Evolutionary conservation across 2,888 invertebrate species (phyloP).

Genomic region (Mesorhabditis belari): DNA sequence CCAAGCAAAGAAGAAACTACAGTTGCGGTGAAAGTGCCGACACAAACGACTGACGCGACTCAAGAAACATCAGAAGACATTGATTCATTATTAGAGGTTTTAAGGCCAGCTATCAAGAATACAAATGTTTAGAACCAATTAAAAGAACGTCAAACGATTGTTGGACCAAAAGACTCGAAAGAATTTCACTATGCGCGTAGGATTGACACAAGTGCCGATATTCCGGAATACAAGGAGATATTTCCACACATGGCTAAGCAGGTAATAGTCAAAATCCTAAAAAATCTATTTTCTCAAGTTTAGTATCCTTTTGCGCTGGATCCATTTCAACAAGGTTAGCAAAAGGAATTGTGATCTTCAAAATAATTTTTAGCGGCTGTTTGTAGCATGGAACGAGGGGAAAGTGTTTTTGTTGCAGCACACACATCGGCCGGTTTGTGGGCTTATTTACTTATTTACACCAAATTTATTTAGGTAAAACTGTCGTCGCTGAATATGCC

Average conservation of each 20-base stretch:
- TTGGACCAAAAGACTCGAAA: neutral
- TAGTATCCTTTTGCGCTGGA: conserved; percentile 78
- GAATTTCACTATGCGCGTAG: conserved; percentile 16
- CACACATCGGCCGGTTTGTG: conserved; percentile 89
- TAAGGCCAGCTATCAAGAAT: no score
- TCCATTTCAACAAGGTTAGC: conserved; percentile 92
- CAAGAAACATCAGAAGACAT: no score
- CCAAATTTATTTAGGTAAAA: conserved; percentile 63
- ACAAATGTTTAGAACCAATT: neutral
- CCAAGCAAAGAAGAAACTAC: neutral
- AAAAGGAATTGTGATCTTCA: no score
- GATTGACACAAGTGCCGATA: conserved; percentile 11
- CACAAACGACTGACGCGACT: neutral
- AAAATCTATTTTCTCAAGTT: conserved; percentile 3
- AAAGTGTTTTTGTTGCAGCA: conserved; percentile 95
- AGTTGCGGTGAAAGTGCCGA: neutral
- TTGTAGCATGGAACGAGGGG: conserved; percentile 75
- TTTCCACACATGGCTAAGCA: conserved; percentile 26
- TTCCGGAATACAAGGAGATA: conserved; percentile 18
- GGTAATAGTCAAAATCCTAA: conserved; percentile 7
- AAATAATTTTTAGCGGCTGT: no score
- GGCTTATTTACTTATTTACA: neutral
- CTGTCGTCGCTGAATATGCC: conserved; percentile 97
- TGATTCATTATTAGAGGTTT: no score
- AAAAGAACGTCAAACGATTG: conserved; percentile 1